These are phyloP conservation scores for Aricia artaxerxes DNA, from an alignment of 2,888 invertebrate species.

Conservation along the genomic window DNA sequence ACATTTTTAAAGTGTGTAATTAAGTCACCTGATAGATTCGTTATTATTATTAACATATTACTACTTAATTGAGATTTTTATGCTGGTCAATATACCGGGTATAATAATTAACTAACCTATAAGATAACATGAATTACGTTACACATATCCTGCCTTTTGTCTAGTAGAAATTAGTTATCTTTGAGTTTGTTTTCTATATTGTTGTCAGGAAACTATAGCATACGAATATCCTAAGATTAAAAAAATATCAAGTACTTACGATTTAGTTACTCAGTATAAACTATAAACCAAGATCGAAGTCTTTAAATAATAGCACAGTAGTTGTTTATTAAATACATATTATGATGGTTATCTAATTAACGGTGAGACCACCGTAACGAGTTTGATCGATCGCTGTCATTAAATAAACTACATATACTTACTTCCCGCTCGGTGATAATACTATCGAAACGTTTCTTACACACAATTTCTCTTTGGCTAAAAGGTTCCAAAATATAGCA, in stretches of 20 bases:
- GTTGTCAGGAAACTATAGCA: no score
- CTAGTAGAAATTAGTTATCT: background rate
- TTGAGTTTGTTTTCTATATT: background rate
- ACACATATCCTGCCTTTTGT: background rate
- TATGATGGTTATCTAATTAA: constrained; percentile 56
- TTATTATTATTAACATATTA: no score
- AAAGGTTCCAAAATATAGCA: background rate
- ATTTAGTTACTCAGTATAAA: background rate
- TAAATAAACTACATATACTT: constrained; percentile 52
- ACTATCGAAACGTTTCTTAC: constrained; percentile 11
- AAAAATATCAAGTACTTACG: background rate
- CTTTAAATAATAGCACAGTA: background rate
- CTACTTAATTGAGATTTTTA: no score
- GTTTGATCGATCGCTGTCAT: constrained; percentile 56
- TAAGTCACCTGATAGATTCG: background rate
- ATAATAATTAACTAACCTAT: background rate
- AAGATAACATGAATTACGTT: background rate
- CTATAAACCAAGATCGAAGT: background rate
- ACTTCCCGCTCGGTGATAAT: constrained; percentile 25
- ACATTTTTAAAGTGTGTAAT: background rate
- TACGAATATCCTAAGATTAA: background rate
- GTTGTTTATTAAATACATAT: constrained; percentile 4
- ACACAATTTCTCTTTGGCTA: background rate
- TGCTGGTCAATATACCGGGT: no score
- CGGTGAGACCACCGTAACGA: constrained; percentile 63